These are phyloP conservation scores for Harpalus rubripes DNA, from an alignment of 2,888 invertebrate species.

Conservation along the genomic window DNA sequence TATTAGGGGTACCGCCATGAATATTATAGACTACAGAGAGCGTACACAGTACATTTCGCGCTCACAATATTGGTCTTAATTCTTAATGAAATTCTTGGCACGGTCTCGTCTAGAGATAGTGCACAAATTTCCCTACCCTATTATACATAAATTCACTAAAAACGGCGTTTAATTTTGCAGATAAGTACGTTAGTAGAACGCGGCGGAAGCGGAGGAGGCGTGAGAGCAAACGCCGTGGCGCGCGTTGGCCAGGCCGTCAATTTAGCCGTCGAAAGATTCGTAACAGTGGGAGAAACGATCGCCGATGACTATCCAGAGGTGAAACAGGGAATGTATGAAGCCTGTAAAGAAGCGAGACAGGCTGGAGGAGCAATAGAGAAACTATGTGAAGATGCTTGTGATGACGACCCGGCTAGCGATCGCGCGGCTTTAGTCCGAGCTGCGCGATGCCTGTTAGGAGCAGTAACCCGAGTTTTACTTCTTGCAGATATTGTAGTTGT, in stretches of 20 bases:
- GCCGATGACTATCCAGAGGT: conserved; percentile 99
- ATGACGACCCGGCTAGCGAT: conserved; percentile 80
- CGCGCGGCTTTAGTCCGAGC: conserved; percentile 91
- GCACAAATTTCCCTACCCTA: background rate
- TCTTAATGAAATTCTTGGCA: conserved; percentile 32
- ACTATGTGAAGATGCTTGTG: conserved; percentile 89
- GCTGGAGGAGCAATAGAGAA: conserved; percentile 96
- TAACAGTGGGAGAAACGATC: conserved; percentile 98
- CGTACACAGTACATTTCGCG: background rate
- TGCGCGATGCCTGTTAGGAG: conserved; percentile 94
- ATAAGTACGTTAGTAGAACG: conserved; percentile 88
- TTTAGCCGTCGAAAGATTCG: conserved; percentile 98
- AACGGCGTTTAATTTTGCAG: background rate
- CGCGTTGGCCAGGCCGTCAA: conserved; percentile 97
- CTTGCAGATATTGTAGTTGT: conserved; percentile 98
- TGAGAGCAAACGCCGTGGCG: conserved; percentile 89
- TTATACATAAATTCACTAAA: background rate
- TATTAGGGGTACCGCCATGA: too few relatives aligned
- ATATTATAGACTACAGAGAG: background rate
- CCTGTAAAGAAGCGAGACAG: conserved; percentile 96
- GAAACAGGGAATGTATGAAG: conserved; percentile 98
- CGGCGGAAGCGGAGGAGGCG: conserved; percentile 83
- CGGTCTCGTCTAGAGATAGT: background rate
- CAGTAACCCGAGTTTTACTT: conserved; percentile 96
- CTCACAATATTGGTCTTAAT: background rate